phyloP scores from a whole-genome alignment of 2,113 vertebrate genomes.

The Platysteira castanea region DNA sequence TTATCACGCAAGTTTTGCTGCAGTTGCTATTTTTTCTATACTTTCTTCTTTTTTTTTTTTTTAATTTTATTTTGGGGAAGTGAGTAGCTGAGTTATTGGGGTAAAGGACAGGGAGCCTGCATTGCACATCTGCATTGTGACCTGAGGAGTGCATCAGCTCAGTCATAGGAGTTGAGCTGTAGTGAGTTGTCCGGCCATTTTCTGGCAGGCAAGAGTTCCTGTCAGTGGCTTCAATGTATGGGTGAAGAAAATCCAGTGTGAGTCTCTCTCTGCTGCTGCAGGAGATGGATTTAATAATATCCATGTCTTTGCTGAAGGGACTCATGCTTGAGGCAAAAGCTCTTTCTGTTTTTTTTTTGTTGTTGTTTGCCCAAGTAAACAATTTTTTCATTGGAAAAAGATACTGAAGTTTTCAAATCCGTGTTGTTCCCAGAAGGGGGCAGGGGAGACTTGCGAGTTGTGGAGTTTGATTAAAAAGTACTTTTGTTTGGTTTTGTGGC shows the following conservation, averaged over 20 bases:
- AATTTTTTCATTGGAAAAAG: background rate
- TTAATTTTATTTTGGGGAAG: background rate
- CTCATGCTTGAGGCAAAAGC: background rate
- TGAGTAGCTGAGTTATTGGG: background rate
- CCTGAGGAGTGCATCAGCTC: background rate
- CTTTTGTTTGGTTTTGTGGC: background rate
- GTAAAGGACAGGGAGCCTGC: background rate
- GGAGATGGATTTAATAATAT: background rate
- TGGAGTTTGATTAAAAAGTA: background rate
- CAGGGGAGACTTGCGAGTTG: slow-evolving; percentile 17
- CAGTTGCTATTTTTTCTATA: background rate
- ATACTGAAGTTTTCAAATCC: background rate
- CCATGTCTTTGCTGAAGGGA: background rate
- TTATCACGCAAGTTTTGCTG: background rate
- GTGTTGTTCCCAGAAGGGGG: slow-evolving; percentile 55
- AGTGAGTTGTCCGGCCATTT: background rate
- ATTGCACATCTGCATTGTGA: background rate
- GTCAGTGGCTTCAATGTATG: background rate
- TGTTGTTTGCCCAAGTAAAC: background rate
- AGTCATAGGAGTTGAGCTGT: background rate
- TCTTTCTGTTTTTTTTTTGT: background rate
- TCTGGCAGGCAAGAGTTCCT: background rate
- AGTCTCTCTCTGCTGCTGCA: background rate
- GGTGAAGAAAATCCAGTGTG: background rate
- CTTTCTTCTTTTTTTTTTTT: background rate